Evolutionary conservation across 2,888 invertebrate genomes (phyloP).

Genomic region (Erannis defoliaria): DNA sequence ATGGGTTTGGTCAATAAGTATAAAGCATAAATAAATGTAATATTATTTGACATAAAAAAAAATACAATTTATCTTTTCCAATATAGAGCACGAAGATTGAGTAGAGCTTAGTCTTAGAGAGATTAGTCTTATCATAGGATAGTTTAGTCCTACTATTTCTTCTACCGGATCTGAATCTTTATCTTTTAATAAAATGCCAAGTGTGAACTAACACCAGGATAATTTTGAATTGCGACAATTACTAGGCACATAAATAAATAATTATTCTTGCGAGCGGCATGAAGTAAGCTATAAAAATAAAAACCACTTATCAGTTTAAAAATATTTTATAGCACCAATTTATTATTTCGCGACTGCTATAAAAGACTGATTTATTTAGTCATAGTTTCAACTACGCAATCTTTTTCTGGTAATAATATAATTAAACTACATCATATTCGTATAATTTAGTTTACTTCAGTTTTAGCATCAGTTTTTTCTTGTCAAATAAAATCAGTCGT

Average conservation of each 20-base stretch:
- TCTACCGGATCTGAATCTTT: not conserved
- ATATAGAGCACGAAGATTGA: too few species aligned
- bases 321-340: not conserved
- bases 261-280: not conserved
- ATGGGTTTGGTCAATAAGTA: too few species aligned
- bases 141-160: too few species aligned
- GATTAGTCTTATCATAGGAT: too few species aligned
- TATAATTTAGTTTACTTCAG: not conserved
- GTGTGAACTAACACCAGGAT: conserved; percentile 46
- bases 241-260: conserved; percentile 4
- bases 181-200: conserved; percentile 49
- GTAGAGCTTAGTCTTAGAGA: too few species aligned
- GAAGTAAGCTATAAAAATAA: not conserved
- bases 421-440: not conserved
- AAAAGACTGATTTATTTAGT: not conserved
- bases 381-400: not conserved
- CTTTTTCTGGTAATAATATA: not conserved
- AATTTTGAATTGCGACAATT: conserved; percentile 15
- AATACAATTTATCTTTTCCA: too few species aligned
- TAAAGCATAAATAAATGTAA: too few species aligned
- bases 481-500: too few species aligned
- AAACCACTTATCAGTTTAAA: conserved; percentile 1
- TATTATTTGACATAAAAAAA: too few species aligned
- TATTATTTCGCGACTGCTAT: not conserved
- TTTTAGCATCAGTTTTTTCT: too few species aligned